A percentile compares a stretch with the other conserved stretches of the same genome.
Evolutionary conservation across 2,888 invertebrate species (phyloP).

Genomic region (Ophioninae sp.): DNA sequence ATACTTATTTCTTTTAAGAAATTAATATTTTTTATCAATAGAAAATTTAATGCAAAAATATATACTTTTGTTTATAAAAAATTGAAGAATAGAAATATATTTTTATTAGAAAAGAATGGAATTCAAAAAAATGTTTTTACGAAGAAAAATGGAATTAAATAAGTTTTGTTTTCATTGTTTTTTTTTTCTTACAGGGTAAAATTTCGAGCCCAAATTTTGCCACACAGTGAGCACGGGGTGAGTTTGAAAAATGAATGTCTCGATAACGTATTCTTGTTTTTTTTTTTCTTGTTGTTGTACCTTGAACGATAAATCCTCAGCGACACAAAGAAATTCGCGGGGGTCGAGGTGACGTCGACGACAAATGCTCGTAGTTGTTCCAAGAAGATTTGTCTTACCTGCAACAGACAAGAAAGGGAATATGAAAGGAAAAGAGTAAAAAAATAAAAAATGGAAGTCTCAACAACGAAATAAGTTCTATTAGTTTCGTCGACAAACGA

Average conservation of each 20-base stretch:
- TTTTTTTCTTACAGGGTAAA: neutral
- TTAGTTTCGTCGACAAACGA: constrained; percentile 10
- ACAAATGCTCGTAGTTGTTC: constrained; percentile 17
- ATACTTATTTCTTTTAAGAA: too few relatives aligned
- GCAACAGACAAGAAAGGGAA: constrained; percentile 19
- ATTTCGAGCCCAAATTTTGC: neutral
- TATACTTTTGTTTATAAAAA: neutral
- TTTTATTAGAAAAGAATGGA: neutral
- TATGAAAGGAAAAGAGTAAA: neutral
- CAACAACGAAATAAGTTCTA: constrained; percentile 23
- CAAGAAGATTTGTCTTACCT: constrained; percentile 27
- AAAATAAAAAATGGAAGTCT: neutral
- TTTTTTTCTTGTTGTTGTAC: neutral
- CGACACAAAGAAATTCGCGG: constrained; percentile 20
- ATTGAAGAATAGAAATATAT: neutral
- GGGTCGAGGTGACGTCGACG: neutral
- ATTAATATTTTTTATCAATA: too few relatives aligned
- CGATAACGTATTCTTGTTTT: neutral
- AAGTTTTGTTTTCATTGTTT: too few relatives aligned
- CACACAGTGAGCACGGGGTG: neutral
- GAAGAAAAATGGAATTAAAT: too few relatives aligned
- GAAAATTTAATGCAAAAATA: too few relatives aligned
- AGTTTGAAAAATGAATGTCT: constrained; percentile 15
- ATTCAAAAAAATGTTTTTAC: neutral
- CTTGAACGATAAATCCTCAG: constrained; percentile 26